These are phyloP conservation scores for Spisula solida DNA, from an alignment of 2,888 invertebrate species.

Conservation along the genomic window DNA sequence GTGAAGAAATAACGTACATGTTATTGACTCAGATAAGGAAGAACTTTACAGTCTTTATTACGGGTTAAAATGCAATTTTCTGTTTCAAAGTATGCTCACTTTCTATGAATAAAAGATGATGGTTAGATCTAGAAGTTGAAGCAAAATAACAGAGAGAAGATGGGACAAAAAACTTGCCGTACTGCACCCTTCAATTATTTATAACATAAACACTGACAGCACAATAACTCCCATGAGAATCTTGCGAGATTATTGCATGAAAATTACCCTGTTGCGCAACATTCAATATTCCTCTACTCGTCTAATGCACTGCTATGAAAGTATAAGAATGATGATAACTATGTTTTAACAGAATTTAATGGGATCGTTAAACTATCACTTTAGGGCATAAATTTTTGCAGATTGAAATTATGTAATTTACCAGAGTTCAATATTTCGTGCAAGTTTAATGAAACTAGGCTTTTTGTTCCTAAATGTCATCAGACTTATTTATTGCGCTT, in stretches of 20 bases:
- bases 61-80: background rate
- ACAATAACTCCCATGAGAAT: background rate
- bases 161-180: background rate
- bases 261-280: slow-evolving; percentile 18
- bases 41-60: background rate
- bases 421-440: background rate
- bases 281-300: background rate
- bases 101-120: slow-evolving; percentile 20
- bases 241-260: background rate
- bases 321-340: background rate
- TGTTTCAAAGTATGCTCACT: background rate
- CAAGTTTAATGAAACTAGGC: background rate
- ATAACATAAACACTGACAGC: background rate
- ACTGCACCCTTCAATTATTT: background rate
- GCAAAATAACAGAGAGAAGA: background rate
- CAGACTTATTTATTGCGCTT: background rate
- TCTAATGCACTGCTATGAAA: background rate
- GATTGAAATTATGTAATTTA: background rate
- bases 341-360: background rate
- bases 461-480: background rate
- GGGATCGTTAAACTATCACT: background rate
- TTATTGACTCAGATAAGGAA: background rate
- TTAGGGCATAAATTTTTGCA: background rate
- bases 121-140: background rate
- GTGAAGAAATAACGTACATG: background rate